A percentile compares a stretch with the other conserved stretches of the same genome.
phyloP scores from a whole-genome alignment of 2,113 vertebrate genomes.

The Phyllopteryx taeniolatus region DNA sequence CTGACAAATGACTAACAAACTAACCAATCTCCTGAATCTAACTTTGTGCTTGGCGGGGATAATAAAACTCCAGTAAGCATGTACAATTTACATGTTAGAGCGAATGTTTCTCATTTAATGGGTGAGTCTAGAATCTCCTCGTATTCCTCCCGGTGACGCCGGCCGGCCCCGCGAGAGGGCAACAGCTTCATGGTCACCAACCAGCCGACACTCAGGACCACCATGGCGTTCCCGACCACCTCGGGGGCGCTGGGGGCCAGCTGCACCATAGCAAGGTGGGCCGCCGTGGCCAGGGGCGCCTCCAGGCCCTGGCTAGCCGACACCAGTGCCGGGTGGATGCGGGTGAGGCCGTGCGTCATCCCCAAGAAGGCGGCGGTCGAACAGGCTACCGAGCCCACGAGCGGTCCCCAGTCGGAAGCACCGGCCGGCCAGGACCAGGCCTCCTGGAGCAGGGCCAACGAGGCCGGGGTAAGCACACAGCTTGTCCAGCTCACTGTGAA shows the following conservation, averaged over 20 bases:
- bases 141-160: constrained; percentile 81
- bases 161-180: constrained; percentile 71
- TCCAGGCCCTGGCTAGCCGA: constrained; percentile 91
- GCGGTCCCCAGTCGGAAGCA: constrained; percentile 76
- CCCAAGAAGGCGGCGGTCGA: constrained; percentile 88
- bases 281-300: constrained; percentile 83
- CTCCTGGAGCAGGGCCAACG: constrained; percentile 86
- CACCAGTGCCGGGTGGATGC: constrained; percentile 89
- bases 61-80: constrained; percentile 49
- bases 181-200: constrained; percentile 66
- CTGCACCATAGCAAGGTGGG: constrained; percentile 80
- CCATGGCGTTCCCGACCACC: constrained; percentile 81
- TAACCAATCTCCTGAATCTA: neutral
- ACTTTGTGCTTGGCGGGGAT: constrained; percentile 1
- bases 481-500: constrained; percentile 94
- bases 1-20: neutral
- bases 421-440: constrained; percentile 75
- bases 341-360: constrained; percentile 85
- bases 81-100: constrained; percentile 49
- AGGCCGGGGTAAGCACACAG: constrained; percentile 79
- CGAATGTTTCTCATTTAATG: constrained; percentile 79
- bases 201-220: constrained; percentile 79
- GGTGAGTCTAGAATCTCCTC: constrained; percentile 92
- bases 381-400: constrained; percentile 82
- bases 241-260: constrained; percentile 81